These are phyloP conservation scores for Drosophila multiciliata DNA, from an alignment of 2,888 invertebrate species.

Conservation along the genomic window DNA sequence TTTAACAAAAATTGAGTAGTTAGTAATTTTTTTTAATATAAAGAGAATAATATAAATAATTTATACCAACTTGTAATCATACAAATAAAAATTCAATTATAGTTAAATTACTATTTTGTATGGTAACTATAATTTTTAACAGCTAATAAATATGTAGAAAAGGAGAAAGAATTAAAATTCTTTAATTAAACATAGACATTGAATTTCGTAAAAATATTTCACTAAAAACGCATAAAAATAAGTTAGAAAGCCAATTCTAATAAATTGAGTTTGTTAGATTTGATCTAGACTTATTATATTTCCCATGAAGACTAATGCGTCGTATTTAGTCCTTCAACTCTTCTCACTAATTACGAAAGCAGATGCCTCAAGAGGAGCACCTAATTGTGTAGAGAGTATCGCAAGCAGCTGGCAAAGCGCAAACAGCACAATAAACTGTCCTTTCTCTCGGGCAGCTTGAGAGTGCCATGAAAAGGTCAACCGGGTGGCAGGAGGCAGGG, in stretches of 20 bases:
- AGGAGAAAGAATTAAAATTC: neutral
- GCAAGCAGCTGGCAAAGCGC: constrained; percentile 51
- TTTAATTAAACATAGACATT: neutral
- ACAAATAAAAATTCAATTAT: neutral
- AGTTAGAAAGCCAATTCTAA: neutral
- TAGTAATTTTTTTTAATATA: neutral
- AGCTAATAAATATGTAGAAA: neutral
- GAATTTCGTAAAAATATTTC: neutral
- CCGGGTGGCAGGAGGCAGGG: constrained; percentile 19
- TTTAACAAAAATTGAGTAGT: neutral
- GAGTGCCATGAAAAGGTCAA: constrained; percentile 70
- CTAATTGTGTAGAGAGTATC: constrained; percentile 33
- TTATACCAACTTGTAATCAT: neutral
- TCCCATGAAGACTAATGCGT: neutral
- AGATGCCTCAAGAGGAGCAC: constrained; percentile 2
- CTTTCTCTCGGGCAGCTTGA: constrained; percentile 28
- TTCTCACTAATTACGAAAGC: neutral
- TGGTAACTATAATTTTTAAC: neutral
- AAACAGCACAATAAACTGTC: constrained; percentile 65
- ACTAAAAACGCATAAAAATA: neutral
- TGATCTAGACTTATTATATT: neutral
- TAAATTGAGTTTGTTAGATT: neutral
- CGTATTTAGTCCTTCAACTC: neutral
- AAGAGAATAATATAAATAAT: neutral
- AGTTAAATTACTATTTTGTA: neutral